Conservation (phyloP, 30 jellyfish, hydroid and myxozoan genomes). For the Mastigias papua region DNA sequence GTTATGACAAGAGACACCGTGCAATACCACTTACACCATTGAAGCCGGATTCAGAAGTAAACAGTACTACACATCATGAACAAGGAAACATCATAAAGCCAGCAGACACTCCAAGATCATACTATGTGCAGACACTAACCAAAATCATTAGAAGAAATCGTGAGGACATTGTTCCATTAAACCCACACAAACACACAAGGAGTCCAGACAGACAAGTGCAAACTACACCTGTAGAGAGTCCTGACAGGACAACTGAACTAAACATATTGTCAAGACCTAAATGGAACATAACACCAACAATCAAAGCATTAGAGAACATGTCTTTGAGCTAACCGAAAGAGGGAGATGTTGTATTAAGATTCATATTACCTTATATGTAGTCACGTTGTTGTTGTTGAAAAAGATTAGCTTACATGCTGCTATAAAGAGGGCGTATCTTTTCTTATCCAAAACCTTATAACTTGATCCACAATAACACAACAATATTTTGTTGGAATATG, state of each 20-base stretch:
- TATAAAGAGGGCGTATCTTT: background rate
- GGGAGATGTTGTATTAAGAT: too few relatives aligned
- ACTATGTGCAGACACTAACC: slow-evolving; percentile 53
- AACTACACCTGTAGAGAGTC: slow-evolving; percentile 14
- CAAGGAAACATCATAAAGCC: slow-evolving; percentile 46
- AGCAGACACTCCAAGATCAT: slow-evolving; percentile 56
- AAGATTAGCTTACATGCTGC: background rate
- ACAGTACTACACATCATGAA: slow-evolving; percentile 24
- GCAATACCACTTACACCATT: slow-evolving; percentile 42
- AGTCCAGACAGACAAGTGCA: slow-evolving; percentile 15
- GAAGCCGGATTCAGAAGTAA: slow-evolving; percentile 45
- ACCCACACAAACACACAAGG: slow-evolving; percentile 10
- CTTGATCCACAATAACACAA: background rate
- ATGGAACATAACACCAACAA: too few relatives aligned
- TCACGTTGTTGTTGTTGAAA: background rate
- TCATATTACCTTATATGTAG: background rate
- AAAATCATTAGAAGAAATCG: slow-evolving; percentile 51
- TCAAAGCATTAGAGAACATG: too few relatives aligned
- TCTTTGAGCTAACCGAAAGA: too few relatives aligned
- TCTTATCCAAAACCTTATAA: background rate
- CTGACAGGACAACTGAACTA: slow-evolving; percentile 46
- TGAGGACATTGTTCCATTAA: slow-evolving; percentile 54
- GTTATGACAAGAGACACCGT: slow-evolving; percentile 54
- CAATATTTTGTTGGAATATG: too few relatives aligned
- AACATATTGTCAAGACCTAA: slow-evolving; percentile 58